Evolutionary conservation across 2,797 vertebrate species (phyloP), one percentile per base, ranked within the genome.

Genomic region (Falco concolor): DNA sequence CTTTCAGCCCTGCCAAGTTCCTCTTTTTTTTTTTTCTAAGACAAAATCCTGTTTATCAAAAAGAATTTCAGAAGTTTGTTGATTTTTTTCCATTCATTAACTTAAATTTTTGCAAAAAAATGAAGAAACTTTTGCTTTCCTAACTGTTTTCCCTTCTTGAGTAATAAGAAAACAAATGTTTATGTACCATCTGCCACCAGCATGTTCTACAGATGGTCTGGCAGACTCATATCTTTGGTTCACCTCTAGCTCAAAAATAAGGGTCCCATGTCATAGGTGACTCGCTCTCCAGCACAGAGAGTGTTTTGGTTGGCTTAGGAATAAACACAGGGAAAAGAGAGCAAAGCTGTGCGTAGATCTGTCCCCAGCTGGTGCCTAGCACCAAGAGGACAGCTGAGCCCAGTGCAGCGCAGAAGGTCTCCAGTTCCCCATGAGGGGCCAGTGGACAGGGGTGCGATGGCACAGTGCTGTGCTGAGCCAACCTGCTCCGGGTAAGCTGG

Each of bases 21-120:
- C 8, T 53, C 23, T 60, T n/a, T n/a, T 24, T 49, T 24, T 49
- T 73, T 64, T 74, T 53, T 60, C 60, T 1, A 82, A 60, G 52
- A 40, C 59, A 82, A 91, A 96, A 91, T 94, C 81, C 72, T 97
- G 93, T 96, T 97, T 96, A 95, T 97, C 93, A 85, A 80, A 84
- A 90, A 92, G 90, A 95, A 95, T 96, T 97, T 97, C 81, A 92
- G 92, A 92, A 92, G 86, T 95, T 94, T 80, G 86, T 95, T 95
- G 93, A 80, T 89, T 96, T 94, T 94, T 97, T 96, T 96, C 89
- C 94, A 77, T 93, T 96, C 75, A 89, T 96, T 94, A 94, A 94
- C 88, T 95, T 95, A 92, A 95, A 80, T 85, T 96, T 96, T 89
- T 89, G 44, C 19, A 68, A 70, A 78, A 91, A 74, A 91, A 90